These are phyloP conservation scores for Protodeltote pygarga DNA, from an alignment of 2,888 invertebrate species.

Conservation along the genomic window DNA sequence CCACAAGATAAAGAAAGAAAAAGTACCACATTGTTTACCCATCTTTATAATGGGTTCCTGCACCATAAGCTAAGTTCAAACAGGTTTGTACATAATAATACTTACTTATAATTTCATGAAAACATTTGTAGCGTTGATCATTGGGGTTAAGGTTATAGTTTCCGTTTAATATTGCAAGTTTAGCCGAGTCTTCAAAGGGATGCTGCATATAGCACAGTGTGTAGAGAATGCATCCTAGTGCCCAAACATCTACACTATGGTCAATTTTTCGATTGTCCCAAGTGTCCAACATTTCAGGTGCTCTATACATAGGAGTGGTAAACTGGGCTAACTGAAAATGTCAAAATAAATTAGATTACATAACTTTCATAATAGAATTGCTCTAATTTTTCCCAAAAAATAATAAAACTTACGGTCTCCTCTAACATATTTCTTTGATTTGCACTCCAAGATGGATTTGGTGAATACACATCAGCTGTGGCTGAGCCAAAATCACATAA, in stretches of 20 bases:
- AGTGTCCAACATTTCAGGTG: conserved; percentile 99
- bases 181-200: conserved; percentile 98
- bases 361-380: background rate
- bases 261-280: conserved; percentile 98
- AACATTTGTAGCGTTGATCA: conserved; percentile 93
- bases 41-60: too few species aligned
- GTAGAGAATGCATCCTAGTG: conserved; percentile 97
- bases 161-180: conserved; percentile 98
- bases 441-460: conserved; percentile 97
- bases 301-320: conserved; percentile 98
- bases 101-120: conserved; percentile 96
- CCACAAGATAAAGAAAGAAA: too few species aligned
- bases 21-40: too few species aligned
- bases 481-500: conserved; percentile 99
- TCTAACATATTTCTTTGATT: conserved; percentile 96
- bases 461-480: conserved; percentile 92
- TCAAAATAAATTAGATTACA: conserved; percentile 14
- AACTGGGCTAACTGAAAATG: conserved; percentile 89
- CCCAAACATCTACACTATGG: conserved; percentile 97
- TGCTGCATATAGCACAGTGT: conserved; percentile 97
- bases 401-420: conserved; percentile 92
- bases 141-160: conserved; percentile 95
- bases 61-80: too few species aligned
- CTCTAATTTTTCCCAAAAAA: background rate
- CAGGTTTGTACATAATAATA: conserved; percentile 42